Base-by-base conservation (phyloP, 2,797 vertebrate genomes). In the Hapalemur alaotrensis region DNA sequence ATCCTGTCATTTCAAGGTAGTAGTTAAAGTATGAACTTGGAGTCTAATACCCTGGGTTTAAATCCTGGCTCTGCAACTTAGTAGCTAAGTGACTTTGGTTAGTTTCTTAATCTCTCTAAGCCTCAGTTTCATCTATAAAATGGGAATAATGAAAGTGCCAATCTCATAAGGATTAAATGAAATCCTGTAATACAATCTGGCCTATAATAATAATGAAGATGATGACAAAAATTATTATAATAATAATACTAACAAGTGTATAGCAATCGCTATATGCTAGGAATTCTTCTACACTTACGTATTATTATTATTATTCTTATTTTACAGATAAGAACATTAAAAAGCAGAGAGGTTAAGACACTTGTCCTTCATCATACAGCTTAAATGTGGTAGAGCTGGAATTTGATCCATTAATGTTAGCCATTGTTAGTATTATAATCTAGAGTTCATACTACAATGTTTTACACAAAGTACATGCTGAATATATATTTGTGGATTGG, bases 101-200 rank as follows among this genome's bases (percentile, higher is more conserved):
- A 78, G 30, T 46, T 52, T 22, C 20, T 92, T 80, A 65, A 54
- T 73, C 35, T 88, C n/a, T 72, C 61, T 46, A 87, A 67, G 11
- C 28, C 20, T 96, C 67, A 81, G 52, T 80, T 96, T 76, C 22
- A 14, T 18, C 50, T 67, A 32, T n/a, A 92, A 95, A 95, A 90
- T 69, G 70, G 17, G 83, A 50, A 85, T 43, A 82, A 83, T n/a
- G 17, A 65, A 92, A 79, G 22, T 86, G 3, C 38, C 75, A 35
- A 17, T 35, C 13, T 54, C 94, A 72, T 38, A 88, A 89, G 50
- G 52, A 86, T 50, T 76, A 72, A 67, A 65, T 84, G 18, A 78
- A 88, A 73, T 92, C 18, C 41, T 79, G 2, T 61, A 81, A 61
- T 93, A 70, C 0, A 65, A 28, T 28, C 23, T 80, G 12, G 15